Evolutionary conservation across 1,140 invertebrate genomes (phyloP), one percentile per base, ranked within the genome.

Genomic region (Magallana ariakensis): DNA sequence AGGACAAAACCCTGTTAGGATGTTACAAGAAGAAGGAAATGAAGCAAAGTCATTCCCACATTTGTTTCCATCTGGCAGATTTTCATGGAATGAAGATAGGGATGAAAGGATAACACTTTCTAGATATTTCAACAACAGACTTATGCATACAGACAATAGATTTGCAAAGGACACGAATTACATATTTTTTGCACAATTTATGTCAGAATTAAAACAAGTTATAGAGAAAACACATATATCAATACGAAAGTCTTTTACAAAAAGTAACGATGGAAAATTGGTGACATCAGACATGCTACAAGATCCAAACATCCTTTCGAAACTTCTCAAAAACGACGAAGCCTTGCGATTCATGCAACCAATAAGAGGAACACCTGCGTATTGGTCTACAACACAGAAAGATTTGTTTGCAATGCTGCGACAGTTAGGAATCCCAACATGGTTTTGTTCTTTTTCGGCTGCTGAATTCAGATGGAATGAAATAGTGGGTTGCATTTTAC

Each of bases 301-400:
- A 22, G 22, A 87, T 26, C 54, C 62, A 56, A 81, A 83, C 19
- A 60, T 13, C 10, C 46, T 87, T 15, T 83, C 66, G 70, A n/a
- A 62, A 2, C 13, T 87, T 3, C 33, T 87, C 19, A 83, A 83
- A 70, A 66, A 83, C n/a, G 88, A 90, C 87, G 86, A 90, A 84
- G 90, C 85, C 15, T 88, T 85, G n/a, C 84, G 56, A 70, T 84
- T 86, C 22, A 53, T 90, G 22, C 88, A 87, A 86, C 82, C 85
- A 0, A 9, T 90, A 19, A 53, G 90, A 22, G 85, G 75, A n/a
- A 89, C 86, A 3, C 90, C 90, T 8, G 84, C 86, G 15, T 89
- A 46, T 46, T 46, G 33, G 33, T 46, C 33, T 46, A 46, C 33
- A 46, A 46, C 33, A 46, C 33, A 46, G 33, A 46, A 46, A 46